These are phyloP conservation scores for Drosophila varians DNA, from an alignment of 1,140 invertebrate species.

Conservation along the genomic window DNA sequence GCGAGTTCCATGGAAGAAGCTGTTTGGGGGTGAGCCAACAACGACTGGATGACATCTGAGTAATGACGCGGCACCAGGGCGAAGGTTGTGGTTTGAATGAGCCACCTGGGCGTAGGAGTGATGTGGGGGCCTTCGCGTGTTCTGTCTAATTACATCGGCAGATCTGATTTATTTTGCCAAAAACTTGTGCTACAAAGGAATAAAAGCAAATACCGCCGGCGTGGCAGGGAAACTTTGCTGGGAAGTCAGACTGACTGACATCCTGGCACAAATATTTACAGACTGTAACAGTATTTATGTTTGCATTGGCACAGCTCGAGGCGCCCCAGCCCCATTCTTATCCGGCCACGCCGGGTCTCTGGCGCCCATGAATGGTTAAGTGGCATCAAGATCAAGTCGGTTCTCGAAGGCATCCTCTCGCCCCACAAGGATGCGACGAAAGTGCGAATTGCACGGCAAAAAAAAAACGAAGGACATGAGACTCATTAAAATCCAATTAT, in stretches of 20 bases:
- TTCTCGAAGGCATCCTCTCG: not conserved
- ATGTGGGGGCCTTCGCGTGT: constrained; percentile 21
- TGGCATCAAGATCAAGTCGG: constrained; percentile 38
- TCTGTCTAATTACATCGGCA: constrained; percentile 32
- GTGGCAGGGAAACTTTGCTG: constrained; percentile 25
- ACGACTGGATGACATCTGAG: constrained; percentile 55
- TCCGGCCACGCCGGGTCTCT: constrained; percentile 18
- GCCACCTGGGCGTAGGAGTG: constrained; percentile 55
- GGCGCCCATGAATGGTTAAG: constrained; percentile 24
- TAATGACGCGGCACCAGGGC: constrained; percentile 38
- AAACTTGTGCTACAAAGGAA: constrained; percentile 21
- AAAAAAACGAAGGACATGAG: not conserved
- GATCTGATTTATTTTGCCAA: not conserved
- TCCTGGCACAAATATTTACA: constrained; percentile 50
- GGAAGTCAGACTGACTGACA: constrained; percentile 43
- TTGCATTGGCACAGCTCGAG: not conserved
- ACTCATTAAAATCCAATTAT: not conserved
- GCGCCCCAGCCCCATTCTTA: not conserved
- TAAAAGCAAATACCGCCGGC: not conserved
- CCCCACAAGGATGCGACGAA: constrained; percentile 3
- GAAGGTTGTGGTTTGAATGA: constrained; percentile 27
- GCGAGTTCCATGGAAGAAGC: constrained; percentile 6
- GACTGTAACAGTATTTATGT: constrained; percentile 36
- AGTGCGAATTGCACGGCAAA: constrained; percentile 21
- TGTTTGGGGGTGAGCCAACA: constrained; percentile 36